Base-by-base conservation (phyloP, 2,888 invertebrate genomes). In the Caenorhabditis virilis region DNA sequence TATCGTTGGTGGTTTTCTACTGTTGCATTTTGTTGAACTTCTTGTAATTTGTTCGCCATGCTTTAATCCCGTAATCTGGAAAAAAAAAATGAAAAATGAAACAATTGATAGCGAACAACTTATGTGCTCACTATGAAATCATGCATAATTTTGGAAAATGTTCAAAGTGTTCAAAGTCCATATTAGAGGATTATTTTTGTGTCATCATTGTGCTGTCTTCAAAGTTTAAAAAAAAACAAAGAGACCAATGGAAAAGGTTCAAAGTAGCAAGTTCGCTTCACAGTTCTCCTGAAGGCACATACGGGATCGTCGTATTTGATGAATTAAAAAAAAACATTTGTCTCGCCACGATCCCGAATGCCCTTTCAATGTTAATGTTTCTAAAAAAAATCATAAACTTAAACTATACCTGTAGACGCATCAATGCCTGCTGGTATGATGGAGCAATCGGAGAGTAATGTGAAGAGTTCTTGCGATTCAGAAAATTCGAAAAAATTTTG, bases 391-490 rank as follows among this genome's bases (percentile, higher is more conserved):
- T 16, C 22, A 52, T 36, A 30, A n/a, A n/a, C 52, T 46, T 25
- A 47, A n/a, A n/a, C n/a, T 69, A 42, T 67, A 82, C 81, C 68
- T 77, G 73, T 48, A 81, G 43, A 60, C 75, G 77, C 7, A 80
- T 62, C 47, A 81, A 63, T 7, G 81, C 81, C 50, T 80, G 80
- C 27, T 78, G 77, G 56, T 80, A 82, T 7, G 78, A 78, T 41
- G 81, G 81, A 7, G 78, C 69, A 33, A 81, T 81, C 3, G 81
- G 81, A 25, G 81, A 82, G 54, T 81, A 81, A 68, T 81, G 81
- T 1, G 81, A 78, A 2, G 77, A 67, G 51, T 81, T 81, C 57
- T 81, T 81, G 26, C 81, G 74, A 60, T 81, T 78, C 51, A 82
- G 46, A 74, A 78, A 81, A 18, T 77, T 66, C 6, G 81, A 67